Evolutionary conservation across 2,888 invertebrate species (phyloP).

Genomic region (Drosophila prolongata): DNA sequence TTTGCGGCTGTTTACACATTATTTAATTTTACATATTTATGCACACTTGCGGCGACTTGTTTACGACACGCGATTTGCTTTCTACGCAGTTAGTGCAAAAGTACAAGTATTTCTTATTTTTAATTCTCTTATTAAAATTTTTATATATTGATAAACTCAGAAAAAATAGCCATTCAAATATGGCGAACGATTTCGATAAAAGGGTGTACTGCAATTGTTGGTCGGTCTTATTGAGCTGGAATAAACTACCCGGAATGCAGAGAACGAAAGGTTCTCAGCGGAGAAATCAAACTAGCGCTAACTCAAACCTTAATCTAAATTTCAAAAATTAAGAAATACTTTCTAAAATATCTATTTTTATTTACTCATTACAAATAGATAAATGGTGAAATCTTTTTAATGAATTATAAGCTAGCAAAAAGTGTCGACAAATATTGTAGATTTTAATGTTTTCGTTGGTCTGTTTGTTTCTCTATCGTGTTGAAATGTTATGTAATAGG

Average conservation of each 20-base stretch:
- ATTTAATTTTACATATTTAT: slow-evolving; percentile 67
- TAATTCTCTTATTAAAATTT: slow-evolving; percentile 32
- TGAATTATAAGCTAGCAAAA: neutral
- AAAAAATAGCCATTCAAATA: slow-evolving; percentile 59
- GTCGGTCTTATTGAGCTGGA: slow-evolving; percentile 26
- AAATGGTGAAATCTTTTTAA: neutral
- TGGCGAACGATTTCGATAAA: slow-evolving; percentile 45
- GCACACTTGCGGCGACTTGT: slow-evolving; percentile 57
- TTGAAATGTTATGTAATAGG: neutral
- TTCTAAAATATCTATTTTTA: neutral
- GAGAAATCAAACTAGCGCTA: neutral
- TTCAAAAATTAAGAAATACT: neutral
- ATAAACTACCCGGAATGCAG: slow-evolving; percentile 13
- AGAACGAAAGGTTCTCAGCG: neutral
- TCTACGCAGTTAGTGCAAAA: slow-evolving; percentile 72
- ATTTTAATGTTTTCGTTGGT: neutral
- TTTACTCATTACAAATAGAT: neutral
- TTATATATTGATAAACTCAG: slow-evolving; percentile 61
- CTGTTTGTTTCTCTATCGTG: neutral
- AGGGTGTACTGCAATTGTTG: neutral
- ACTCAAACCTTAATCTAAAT: no score
- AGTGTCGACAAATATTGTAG: no score
- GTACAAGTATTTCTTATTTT: slow-evolving; percentile 48
- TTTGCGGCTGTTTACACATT: slow-evolving; percentile 34
- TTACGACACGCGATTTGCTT: slow-evolving; percentile 70